A percentile compares a stretch with the other conserved stretches of the same genome.
Conservation (phyloP, 1,140 invertebrate genomes). For the Bombus polaris region DNA sequence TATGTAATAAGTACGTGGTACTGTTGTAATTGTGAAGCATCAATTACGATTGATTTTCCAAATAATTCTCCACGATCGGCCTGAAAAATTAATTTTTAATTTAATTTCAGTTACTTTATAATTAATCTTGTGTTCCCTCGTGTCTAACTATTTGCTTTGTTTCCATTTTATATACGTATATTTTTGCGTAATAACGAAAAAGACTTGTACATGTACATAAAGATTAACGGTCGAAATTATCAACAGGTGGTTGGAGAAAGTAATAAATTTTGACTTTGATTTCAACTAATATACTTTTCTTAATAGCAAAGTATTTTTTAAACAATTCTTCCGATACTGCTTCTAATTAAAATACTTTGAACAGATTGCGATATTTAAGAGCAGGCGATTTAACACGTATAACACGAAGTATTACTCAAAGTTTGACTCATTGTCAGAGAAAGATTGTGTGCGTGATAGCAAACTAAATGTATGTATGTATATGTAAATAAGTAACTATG, state of each 20-base stretch:
- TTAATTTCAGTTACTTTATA: background rate
- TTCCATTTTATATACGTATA: background rate
- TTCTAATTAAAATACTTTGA: background rate
- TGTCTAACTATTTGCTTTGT: background rate
- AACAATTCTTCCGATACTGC: background rate
- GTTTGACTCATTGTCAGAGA: background rate
- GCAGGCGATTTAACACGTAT: background rate
- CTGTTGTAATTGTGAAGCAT: background rate
- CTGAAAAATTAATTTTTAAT: background rate
- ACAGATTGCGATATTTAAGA: background rate
- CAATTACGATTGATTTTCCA: background rate
- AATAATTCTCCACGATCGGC: background rate
- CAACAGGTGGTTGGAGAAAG: slow-evolving; percentile 70
- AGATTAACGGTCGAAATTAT: slow-evolving; percentile 31
- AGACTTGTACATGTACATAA: background rate
- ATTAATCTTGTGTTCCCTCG: background rate
- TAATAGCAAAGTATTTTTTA: background rate
- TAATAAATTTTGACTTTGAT: background rate
- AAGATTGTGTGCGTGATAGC: background rate
- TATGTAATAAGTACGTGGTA: background rate
- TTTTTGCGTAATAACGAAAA: background rate
- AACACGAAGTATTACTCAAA: background rate
- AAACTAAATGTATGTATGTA: no score
- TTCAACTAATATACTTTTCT: background rate
- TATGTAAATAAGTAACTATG: background rate